Evolutionary conservation across 2,888 invertebrate genomes (phyloP).

Genomic region (Stenolophus ochropezus): DNA sequence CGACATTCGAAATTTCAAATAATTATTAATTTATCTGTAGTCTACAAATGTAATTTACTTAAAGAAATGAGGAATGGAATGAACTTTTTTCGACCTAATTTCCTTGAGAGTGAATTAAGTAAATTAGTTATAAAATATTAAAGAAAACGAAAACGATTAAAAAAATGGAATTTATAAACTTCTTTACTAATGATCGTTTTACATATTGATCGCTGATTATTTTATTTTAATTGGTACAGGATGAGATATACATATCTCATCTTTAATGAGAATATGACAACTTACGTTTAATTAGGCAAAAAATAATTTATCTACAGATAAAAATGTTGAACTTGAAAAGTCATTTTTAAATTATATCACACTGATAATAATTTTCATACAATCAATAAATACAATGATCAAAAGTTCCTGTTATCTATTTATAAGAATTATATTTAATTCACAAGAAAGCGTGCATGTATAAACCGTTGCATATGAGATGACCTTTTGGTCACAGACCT

Average conservation of each 20-base stretch:
- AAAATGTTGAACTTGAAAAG: not conserved
- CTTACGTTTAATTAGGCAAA: not conserved
- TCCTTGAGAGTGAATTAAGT: not conserved
- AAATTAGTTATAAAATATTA: not conserved
- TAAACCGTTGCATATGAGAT: not conserved
- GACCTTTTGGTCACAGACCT: not conserved
- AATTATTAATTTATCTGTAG: too few relatives aligned
- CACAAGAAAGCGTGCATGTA: too few relatives aligned
- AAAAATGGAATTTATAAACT: not conserved
- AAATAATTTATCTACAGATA: not conserved
- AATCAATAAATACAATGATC: too few relatives aligned
- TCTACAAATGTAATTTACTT: too few relatives aligned
- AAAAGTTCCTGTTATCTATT: too few relatives aligned
- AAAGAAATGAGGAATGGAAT: too few relatives aligned
- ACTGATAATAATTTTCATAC: not conserved
- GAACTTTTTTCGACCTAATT: not conserved
- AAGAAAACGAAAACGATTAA: not conserved
- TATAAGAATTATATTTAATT: too few relatives aligned
- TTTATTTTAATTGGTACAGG: constrained; percentile 3
- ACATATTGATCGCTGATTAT: not conserved
- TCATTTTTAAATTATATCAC: not conserved
- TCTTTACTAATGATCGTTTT: not conserved
- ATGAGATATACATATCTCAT: not conserved
- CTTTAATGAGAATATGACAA: not conserved
- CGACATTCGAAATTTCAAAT: too few relatives aligned